phyloP scores from a whole-genome alignment of 2,797 vertebrate genomes.

The Enteromius viviparus region DNA sequence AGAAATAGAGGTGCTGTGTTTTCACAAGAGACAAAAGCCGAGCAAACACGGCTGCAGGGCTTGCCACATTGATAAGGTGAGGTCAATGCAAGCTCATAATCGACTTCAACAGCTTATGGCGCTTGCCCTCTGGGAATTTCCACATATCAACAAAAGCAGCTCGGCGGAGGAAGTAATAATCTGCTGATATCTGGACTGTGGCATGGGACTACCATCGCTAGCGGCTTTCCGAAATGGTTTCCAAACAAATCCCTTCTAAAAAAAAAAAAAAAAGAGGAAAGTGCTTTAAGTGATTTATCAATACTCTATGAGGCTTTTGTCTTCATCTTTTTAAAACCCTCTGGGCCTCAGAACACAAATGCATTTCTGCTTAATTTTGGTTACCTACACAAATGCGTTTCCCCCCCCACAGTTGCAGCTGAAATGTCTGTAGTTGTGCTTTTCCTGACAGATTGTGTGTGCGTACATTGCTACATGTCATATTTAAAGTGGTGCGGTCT shows the following conservation, averaged over 20 bases:
- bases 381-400: not conserved
- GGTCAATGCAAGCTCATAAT: conserved; percentile 68
- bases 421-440: conserved; percentile 13
- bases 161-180: conserved; percentile 61
- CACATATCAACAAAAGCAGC: conserved; percentile 62
- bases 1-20: conserved; percentile 60
- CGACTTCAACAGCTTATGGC: conserved; percentile 68
- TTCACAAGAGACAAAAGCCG: conserved; percentile 63
- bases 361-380: conserved; percentile 25
- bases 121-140: conserved; percentile 59
- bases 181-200: conserved; percentile 59
- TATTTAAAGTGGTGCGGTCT: not conserved
- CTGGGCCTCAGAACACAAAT: conserved; percentile 19
- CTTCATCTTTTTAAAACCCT: conserved; percentile 43
- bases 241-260: conserved; percentile 49
- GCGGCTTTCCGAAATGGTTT: conserved; percentile 42
- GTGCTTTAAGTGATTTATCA: conserved; percentile 53
- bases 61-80: conserved; percentile 68
- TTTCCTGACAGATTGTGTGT: not conserved
- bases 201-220: conserved; percentile 46
- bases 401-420: not conserved
- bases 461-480: not conserved
- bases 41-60: conserved; percentile 58
- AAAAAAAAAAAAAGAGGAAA: conserved; percentile 34
- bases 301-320: conserved; percentile 44